phyloP scores from a whole-genome alignment of 2,113 vertebrate genomes.

The Siniperca chuatsi region DNA sequence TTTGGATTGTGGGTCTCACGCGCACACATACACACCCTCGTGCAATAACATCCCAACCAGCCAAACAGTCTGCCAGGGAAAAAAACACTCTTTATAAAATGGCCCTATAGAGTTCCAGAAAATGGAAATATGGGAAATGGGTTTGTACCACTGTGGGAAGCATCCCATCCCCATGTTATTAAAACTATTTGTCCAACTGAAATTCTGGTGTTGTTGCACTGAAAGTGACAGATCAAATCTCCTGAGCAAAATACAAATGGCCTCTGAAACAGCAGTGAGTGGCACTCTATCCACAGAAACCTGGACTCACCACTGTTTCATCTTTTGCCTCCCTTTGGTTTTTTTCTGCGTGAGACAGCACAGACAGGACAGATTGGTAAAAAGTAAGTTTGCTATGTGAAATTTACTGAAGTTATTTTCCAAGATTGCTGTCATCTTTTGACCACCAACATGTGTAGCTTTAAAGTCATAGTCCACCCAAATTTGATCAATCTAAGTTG shows the following conservation, averaged over 20 bases:
- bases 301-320: not conserved
- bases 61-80: not conserved
- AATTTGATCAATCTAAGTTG: not conserved
- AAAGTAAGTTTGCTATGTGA: not conserved
- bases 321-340: not conserved
- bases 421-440: not conserved
- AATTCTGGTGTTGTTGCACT: not conserved
- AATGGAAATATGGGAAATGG: slow-evolving; percentile 6
- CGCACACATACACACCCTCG: slow-evolving; percentile 26
- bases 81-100: slow-evolving; percentile 4
- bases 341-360: not conserved
- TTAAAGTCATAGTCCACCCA: not conserved
- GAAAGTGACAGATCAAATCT: slow-evolving; percentile 10
- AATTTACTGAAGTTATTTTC: not conserved
- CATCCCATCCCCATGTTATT: not conserved
- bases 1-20: slow-evolving; percentile 44
- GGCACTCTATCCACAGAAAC: not conserved
- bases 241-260: not conserved
- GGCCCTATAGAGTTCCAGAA: not conserved
- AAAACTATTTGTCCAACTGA: slow-evolving; percentile 14
- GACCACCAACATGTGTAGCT: not conserved
- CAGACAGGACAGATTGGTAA: not conserved
- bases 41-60: slow-evolving; percentile 8
- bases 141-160: not conserved
- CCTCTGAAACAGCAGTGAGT: not conserved